phyloP scores from a whole-genome alignment of 2,113 vertebrate species.

The Salvator merianae region DNA sequence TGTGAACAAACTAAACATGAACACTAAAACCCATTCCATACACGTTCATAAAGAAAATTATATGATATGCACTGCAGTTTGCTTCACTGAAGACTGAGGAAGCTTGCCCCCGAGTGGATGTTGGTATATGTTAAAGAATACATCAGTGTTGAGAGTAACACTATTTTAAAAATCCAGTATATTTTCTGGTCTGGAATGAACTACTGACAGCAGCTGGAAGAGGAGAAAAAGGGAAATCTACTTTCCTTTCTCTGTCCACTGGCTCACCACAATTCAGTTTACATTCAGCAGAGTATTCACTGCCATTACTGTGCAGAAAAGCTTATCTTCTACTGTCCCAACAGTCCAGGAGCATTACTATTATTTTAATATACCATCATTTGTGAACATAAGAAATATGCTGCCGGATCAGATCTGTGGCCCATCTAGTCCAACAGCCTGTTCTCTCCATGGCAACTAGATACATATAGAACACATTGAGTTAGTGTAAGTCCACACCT shows the following conservation, averaged over 20 bases:
- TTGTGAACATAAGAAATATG: too few relatives aligned
- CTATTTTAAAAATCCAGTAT: neutral
- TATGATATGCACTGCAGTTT: too few relatives aligned
- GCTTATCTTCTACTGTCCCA: neutral
- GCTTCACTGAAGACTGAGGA: neutral
- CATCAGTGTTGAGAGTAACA: neutral
- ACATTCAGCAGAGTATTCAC: neutral
- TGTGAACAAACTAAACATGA: neutral
- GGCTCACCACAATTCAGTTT: neutral
- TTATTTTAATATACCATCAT: neutral
- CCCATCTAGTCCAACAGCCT: too few relatives aligned
- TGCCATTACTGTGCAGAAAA: neutral
- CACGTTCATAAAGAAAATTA: neutral
- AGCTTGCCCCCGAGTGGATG: neutral
- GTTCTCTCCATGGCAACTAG: too few relatives aligned
- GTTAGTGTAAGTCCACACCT: too few relatives aligned
- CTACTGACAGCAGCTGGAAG: neutral
- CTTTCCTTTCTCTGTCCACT: neutral
- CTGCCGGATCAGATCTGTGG: too few relatives aligned
- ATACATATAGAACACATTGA: neutral
- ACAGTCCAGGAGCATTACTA: neutral
- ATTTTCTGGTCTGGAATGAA: neutral
- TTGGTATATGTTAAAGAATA: neutral
- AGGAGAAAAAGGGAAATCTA: neutral
- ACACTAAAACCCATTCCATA: neutral